phyloP scores from a whole-genome alignment of 2,888 invertebrate species.

The Digitonthophagus gazella region DNA sequence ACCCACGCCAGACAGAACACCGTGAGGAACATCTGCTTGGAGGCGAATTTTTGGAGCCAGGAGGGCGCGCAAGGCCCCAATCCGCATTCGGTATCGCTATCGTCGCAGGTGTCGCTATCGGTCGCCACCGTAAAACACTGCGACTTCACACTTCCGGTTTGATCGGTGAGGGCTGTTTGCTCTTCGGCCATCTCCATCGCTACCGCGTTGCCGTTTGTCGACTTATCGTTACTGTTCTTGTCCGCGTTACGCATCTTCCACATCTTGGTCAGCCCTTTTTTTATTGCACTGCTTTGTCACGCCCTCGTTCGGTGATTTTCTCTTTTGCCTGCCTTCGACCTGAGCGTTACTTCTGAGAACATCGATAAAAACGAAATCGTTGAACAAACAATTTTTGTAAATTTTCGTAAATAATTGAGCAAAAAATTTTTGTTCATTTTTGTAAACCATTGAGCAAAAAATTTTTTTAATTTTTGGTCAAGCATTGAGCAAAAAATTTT shows the following conservation, averaged over 20 bases:
- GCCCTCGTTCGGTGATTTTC: not conserved
- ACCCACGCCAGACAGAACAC: constrained; percentile 88
- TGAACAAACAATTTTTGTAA: too few species aligned
- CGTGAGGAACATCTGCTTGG: constrained; percentile 84
- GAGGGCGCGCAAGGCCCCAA: constrained; percentile 75
- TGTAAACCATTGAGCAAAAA: too few species aligned
- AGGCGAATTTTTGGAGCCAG: constrained; percentile 76
- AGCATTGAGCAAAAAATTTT: too few species aligned
- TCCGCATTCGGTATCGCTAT: constrained; percentile 68
- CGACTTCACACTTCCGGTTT: constrained; percentile 38
- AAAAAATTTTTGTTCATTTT: too few species aligned
- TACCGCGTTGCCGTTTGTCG: constrained; percentile 41
- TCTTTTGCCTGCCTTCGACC: not conserved
- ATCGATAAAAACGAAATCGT: not conserved
- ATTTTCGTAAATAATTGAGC: too few species aligned
- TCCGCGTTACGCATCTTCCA: constrained; percentile 31
- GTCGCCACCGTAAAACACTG: constrained; percentile 38
- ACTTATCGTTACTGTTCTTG: constrained; percentile 45
- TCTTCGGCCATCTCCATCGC: constrained; percentile 39
- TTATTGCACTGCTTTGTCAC: not conserved
- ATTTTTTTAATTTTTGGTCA: too few species aligned
- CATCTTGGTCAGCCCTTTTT: constrained; percentile 16
- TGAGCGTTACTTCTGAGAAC: not conserved
- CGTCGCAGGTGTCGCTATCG: constrained; percentile 45
- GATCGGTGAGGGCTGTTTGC: constrained; percentile 44